Percentiles rank a stretch among this genome's conserved stretches.
These are phyloP conservation scores for Andrena chrysosceles DNA, from an alignment of 2,888 invertebrate genomes.

Conservation along the genomic window DNA sequence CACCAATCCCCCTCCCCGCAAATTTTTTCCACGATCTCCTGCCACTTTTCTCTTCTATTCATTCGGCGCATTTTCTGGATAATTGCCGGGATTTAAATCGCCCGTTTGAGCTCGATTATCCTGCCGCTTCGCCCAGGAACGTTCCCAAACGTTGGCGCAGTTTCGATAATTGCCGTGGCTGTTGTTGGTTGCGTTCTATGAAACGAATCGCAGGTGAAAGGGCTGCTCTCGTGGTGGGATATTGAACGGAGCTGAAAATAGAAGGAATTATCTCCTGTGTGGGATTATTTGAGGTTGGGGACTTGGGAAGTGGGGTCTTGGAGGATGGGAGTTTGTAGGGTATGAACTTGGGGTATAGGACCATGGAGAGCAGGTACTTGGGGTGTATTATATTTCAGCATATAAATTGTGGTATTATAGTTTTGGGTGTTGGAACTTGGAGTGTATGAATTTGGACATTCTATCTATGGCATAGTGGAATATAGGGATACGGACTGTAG, in stretches of 20 bases:
- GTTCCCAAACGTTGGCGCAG: not conserved
- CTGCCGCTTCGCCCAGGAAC: not conserved
- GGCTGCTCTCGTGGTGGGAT: not conserved
- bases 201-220: not conserved
- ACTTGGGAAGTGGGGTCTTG: not conserved
- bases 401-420: not conserved
- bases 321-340: not conserved
- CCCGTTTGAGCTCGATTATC: not conserved
- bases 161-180: constrained; percentile 27
- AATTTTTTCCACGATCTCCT: not conserved
- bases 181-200: not conserved
- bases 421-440: not conserved
- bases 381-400: not conserved
- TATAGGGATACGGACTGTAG: not conserved
- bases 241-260: not conserved
- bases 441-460: not conserved
- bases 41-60: not conserved
- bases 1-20: not conserved
- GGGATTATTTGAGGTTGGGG: not conserved
- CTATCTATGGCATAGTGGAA: not conserved
- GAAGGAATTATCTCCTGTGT: not conserved
- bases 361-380: not conserved
- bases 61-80: not conserved
- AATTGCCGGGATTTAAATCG: constrained; percentile 15
- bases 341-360: not conserved